Conservation (phyloP, 1,140 invertebrate genomes). For the Aporrectodea caliginosa region DNA sequence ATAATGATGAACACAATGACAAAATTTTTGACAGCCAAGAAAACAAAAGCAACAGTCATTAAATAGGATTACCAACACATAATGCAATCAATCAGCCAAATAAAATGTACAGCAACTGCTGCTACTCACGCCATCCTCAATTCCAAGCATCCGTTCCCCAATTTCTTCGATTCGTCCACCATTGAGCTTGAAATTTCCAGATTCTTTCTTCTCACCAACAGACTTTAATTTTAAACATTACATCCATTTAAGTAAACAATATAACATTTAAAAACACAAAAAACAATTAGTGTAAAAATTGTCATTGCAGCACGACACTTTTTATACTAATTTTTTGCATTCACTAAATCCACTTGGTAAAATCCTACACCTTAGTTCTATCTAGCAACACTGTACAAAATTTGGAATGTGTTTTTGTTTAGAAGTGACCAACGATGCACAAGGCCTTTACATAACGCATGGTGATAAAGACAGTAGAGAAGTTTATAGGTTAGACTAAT, state of each 20-base stretch:
- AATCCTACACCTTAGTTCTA: no score
- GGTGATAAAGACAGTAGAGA: no score
- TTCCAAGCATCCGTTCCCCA: conserved; percentile 59
- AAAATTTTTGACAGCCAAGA: not conserved
- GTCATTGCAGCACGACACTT: no score
- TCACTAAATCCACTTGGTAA: no score
- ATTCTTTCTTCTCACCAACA: conserved; percentile 55
- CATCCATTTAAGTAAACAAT: not conserved
- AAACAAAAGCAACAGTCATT: not conserved
- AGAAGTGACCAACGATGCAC: no score
- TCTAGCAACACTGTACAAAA: no score
- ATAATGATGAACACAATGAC: not conserved
- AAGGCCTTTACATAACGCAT: no score
- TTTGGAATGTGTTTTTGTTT: no score
- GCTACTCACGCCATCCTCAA: conserved; percentile 59
- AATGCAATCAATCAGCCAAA: not conserved
- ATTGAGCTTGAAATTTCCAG: conserved; percentile 58
- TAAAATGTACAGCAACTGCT: not conserved
- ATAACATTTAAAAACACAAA: not conserved
- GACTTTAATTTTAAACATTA: no score
- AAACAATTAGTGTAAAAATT: no score
- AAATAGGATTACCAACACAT: not conserved
- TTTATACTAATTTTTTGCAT: no score
- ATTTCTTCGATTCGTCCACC: conserved; percentile 60
- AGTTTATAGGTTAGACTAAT: no score